Evolutionary conservation across 1,140 invertebrate genomes (phyloP), one percentile per base, ranked within the genome.

Genomic region (Hyles vespertilio): DNA sequence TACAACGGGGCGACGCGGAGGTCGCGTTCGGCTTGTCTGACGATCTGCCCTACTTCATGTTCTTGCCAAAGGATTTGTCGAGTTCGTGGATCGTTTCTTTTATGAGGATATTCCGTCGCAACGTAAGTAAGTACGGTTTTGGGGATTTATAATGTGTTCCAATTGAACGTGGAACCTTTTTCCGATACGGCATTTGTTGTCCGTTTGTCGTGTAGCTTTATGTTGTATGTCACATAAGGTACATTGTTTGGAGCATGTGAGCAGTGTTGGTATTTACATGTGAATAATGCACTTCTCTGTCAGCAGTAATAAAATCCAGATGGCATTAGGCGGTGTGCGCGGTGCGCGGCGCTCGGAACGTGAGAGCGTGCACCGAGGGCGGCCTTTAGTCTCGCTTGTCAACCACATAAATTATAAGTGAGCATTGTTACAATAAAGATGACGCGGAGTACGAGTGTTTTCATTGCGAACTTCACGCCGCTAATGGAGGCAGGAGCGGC

Each of bases 41-140:
- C 84, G 79, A 84, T 82, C 79, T 84, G 77, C 79, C 81, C 74
- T 78, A 83, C 74, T 82, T 79, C 77, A 77, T 84, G 80, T 82
- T 84, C 79, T 77, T 79, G 83, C 80, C 84, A 77, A 80, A 84
- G 81, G 82, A 84, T 85, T 87, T 84, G 81, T 84, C 74, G 78
- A 78, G 66, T 78, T 76, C 77, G 76, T 77, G 79, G 74, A 81
- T 79, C 81, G 70, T 84, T 84, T 84, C 77, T 83, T 82, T 83
- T 83, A 81, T 77, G 81, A 81, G 73, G 75, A 79, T 78, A 76
- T 76, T 72, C 59, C 68, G 65, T 65, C 59, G 67, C 69, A 71
- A 73, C 70, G 77, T 79, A 77, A 81, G 81, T 82, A 79, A 77
- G 72, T 79, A 84, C 72, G 72, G 71, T 76, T 82, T 77, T 65